Conservation (phyloP, 2,113 vertebrate genomes). For the Sorex araneus region DNA sequence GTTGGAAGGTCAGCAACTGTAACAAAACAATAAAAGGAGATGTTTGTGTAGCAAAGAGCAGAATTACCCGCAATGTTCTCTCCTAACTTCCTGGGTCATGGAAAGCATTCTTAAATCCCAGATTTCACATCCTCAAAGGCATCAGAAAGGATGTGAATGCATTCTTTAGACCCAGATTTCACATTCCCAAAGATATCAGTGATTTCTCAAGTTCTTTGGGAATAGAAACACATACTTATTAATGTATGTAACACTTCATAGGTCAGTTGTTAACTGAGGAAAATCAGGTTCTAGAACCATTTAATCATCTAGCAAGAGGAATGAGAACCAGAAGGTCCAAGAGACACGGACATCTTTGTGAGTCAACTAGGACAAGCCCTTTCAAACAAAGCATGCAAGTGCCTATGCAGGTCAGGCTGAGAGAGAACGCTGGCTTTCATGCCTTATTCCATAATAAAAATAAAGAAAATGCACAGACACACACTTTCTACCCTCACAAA, state of each 20-base stretch:
- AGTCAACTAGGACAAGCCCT: slow-evolving; percentile 16
- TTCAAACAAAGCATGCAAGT: neutral
- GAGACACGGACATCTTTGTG: slow-evolving; percentile 19
- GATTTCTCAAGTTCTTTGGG: slow-evolving; percentile 25
- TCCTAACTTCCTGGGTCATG: neutral
- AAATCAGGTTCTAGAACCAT: neutral
- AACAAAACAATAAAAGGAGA: slow-evolving; percentile 68
- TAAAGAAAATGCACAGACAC: neutral
- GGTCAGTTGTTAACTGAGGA: neutral
- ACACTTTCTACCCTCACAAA: neutral
- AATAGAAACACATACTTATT: slow-evolving; percentile 43
- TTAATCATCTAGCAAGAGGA: slow-evolving; percentile 31
- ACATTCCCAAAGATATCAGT: neutral
- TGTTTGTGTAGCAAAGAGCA: slow-evolving; percentile 45
- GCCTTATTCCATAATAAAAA: neutral
- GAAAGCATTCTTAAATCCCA: no score
- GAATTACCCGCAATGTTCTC: neutral
- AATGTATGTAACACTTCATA: slow-evolving; percentile 1
- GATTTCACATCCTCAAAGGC: no score
- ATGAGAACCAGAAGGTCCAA: neutral
- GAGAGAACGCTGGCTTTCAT: neutral
- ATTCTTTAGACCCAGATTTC: no score
- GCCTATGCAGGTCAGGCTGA: neutral
- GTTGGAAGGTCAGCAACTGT: slow-evolving; percentile 48
- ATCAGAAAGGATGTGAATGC: no score